Percentiles rank a stretch among this genome's conserved stretches.
These are phyloP conservation scores for Monopis laevigella DNA, from an alignment of 2,888 invertebrate genomes.

Conservation along the genomic window DNA sequence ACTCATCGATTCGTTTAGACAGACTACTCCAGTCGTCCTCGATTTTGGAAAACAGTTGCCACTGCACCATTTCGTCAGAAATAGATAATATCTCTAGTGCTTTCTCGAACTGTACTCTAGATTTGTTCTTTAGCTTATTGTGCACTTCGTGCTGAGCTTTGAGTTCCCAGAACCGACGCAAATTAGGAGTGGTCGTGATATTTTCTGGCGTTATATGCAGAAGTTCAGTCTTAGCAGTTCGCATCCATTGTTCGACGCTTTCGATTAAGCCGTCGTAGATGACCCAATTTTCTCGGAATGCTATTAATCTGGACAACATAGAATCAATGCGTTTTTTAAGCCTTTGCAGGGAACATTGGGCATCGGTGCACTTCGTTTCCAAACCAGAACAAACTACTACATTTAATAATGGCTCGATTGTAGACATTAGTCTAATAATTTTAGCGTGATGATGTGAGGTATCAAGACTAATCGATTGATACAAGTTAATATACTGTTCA, in stretches of 20 bases:
- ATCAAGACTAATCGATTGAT: slow-evolving; percentile 82
- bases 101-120: slow-evolving; percentile 77
- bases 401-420: slow-evolving; percentile 78
- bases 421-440: slow-evolving; percentile 75
- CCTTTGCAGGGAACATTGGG: slow-evolving; percentile 75
- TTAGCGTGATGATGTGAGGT: slow-evolving; percentile 83
- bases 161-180: slow-evolving; percentile 88
- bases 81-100: slow-evolving; percentile 81
- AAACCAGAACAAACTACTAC: slow-evolving; percentile 79
- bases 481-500: slow-evolving; percentile 84
- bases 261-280: slow-evolving; percentile 78
- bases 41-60: slow-evolving; percentile 80
- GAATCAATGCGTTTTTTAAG: slow-evolving; percentile 81
- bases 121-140: slow-evolving; percentile 78
- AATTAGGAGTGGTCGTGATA: slow-evolving; percentile 73
- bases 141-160: slow-evolving; percentile 89
- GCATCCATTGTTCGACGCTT: slow-evolving; percentile 80
- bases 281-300: slow-evolving; percentile 82
- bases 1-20: slow-evolving; percentile 69
- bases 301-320: slow-evolving; percentile 74
- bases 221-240: slow-evolving; percentile 76
- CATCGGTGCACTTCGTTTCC: slow-evolving; percentile 77
- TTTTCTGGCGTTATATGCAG: slow-evolving; percentile 72
- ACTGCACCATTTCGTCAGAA: slow-evolving; percentile 85
- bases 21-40: slow-evolving; percentile 80